Base-by-base conservation (phyloP, 2,797 vertebrate species). In the Melanotaenia parkinsoni region DNA sequence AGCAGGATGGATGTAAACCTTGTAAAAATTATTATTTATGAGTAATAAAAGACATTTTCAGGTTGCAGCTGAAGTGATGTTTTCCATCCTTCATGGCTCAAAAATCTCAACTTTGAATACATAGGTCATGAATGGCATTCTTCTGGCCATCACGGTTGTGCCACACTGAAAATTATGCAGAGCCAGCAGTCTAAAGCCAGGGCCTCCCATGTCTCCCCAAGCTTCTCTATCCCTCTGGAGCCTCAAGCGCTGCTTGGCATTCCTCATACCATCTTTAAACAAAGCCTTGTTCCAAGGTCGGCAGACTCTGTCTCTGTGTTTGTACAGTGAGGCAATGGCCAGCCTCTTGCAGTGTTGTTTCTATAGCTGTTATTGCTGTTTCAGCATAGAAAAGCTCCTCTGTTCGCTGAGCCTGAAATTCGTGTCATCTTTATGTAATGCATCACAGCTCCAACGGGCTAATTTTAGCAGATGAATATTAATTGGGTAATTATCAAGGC, bases 191-290 rank as follows among this genome's bases (percentile, higher is more conserved):
- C 73, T 83, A 77, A 74, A 62, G 64, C 51, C 63, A 32, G 32
- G 62, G 68, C 40, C 67, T 80, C 70, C 43, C 22, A 43, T 58
- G 81, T 77, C 76, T 84, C 74, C 84, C 74, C 51, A 43, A 80
- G 68, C 84, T 66, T 76, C 70, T 75, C 74, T 50, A 79, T 88
- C 83, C 80, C 82, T 68, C 85, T 73, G 72, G 83, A 88, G 86
- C 81, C 82, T 76, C 78, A 51, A 83, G 63, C 56, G 28, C 83
- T 86, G 82, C 88, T 88, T 89, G 86, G 90, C 89, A 93, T 93
- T 94, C 88, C 92, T 91, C 89, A 85, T 79, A 67, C 71, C 82
- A 72, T 90, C 87, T 91, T 92, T 91, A 88, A 91, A 95, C 92
- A 94, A 92, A 92, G 91, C 82, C 70, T 40, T 63, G 77, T 80